Evolutionary conservation across 1,140 invertebrate species (phyloP), one percentile per base, ranked within the genome.

Genomic region (Homarus americanus): DNA sequence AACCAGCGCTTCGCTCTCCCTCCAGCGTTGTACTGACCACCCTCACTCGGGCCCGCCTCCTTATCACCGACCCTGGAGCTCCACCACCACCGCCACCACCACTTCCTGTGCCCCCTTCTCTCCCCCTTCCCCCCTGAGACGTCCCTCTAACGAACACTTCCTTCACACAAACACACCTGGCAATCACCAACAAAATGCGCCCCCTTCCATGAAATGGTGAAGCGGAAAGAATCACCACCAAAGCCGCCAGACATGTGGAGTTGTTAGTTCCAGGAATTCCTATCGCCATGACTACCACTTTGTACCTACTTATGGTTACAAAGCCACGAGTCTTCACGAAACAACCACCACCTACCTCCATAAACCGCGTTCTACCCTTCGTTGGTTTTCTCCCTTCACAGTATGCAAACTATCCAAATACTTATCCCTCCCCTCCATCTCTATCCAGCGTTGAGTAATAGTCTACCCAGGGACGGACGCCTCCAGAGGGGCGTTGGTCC

Each of bases 21-120:
- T 73, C 87, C 66, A 38, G 41, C 66, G 41, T 75, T 82, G 79
- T 82, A 89, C 87, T 89, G 87, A 89, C 87, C 87, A 89, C 69
- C 87, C 49, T 53, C 87, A 82, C 72, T 66, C 79, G 41, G 69
- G 75, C 76, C 41, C 87, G 66, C 87, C 66, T 66, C 76, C 87
- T 82, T 82, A 89, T 82, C 87, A 89, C 87, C 79, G n/a, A 36
- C 79, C 63, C 66, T 78, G 58, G 17, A 53, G 24, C 53, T 58
- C 82, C 82, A 41, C 82, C 63, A 84, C 82, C 66, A 72, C 40
- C 87, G n/a, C 75, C 66, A 63, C 38, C 87, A 58, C 32, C 34
- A 75, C 66, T 58, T 78, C 76, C 87, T 82, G n/a, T 38, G 41
- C 66, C 87, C 76, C 41, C 41, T 80, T 28, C 53, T 78, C 53